Evolutionary conservation across 2,888 invertebrate genomes (phyloP).

Genomic region (Polydrusus cervinus): DNA sequence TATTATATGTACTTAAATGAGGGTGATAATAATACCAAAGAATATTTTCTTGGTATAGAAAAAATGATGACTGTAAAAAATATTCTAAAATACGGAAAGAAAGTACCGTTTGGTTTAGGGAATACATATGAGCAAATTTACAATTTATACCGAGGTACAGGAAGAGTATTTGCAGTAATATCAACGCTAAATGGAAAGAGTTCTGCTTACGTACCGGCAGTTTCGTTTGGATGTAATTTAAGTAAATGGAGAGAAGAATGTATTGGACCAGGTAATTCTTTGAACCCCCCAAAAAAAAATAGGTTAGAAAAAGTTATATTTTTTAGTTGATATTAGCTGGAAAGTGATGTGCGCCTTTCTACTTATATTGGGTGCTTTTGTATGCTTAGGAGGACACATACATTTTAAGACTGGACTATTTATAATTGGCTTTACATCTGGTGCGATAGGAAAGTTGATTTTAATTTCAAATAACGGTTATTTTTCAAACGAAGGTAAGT

Average conservation of each 20-base stretch:
- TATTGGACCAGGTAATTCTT: conserved; percentile 73
- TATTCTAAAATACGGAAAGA: conserved; percentile 73
- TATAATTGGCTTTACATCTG: conserved; percentile 76
- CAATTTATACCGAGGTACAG: conserved; percentile 77
- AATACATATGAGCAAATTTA: conserved; percentile 69
- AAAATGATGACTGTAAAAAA: conserved; percentile 77
- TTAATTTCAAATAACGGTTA: conserved; percentile 19
- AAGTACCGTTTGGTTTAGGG: conserved; percentile 68
- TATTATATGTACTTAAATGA: conserved; percentile 79
- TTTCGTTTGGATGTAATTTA: conserved; percentile 79
- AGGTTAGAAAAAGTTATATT: not conserved
- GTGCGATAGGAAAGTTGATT: conserved; percentile 64
- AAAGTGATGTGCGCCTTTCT: conserved; percentile 73
- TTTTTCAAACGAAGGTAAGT: conserved; percentile 60
- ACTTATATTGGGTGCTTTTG: conserved; percentile 77
- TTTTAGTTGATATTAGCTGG: conserved; percentile 71
- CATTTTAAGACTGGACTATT: conserved; percentile 78
- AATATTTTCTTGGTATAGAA: conserved; percentile 77
- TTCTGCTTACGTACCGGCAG: conserved; percentile 80
- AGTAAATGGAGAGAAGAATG: conserved; percentile 72
- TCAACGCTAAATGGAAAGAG: conserved; percentile 71
- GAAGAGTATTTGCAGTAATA: conserved; percentile 76
- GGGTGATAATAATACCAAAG: conserved; percentile 72
- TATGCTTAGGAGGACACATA: conserved; percentile 78
- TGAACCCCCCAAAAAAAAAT: too few species aligned